Percentiles rank a stretch among this genome's conserved stretches.
Evolutionary conservation across 2,797 vertebrate genomes (phyloP).

Genomic region (Mus minutoides): DNA sequence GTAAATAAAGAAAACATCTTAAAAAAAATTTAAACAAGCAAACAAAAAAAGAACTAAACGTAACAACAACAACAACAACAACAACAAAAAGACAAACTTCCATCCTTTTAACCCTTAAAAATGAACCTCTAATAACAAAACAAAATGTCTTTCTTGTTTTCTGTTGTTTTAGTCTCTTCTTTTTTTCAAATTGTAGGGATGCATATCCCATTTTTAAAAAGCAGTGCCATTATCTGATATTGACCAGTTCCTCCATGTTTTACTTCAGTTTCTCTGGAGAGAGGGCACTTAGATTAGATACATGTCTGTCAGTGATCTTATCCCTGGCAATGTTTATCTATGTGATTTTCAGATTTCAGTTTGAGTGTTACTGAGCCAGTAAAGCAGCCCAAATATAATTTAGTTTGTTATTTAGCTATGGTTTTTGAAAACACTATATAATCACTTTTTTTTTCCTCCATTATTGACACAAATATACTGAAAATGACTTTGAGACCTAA

Average conservation of each 20-base stretch:
- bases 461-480: not conserved
- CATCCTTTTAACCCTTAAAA: not conserved
- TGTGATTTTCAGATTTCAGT: not conserved
- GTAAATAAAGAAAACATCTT: too few relatives aligned
- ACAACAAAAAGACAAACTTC: not conserved
- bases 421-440: not conserved
- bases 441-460: not conserved
- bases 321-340: not conserved
- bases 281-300: not conserved
- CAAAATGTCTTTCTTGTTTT: not conserved
- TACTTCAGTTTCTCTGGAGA: not conserved
- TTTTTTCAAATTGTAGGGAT: conserved; percentile 3
- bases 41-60: too few relatives aligned
- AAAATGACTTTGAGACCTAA: not conserved
- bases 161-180: not conserved
- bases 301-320: accelerated
- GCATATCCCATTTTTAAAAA: not conserved
- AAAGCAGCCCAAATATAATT: not conserved
- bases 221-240: not conserved
- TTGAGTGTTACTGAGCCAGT: not conserved
- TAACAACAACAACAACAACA: too few relatives aligned
- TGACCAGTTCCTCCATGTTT: not conserved
- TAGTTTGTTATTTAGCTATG: not conserved
- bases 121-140: not conserved
- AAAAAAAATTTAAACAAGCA: too few relatives aligned